A percentile compares a stretch with the other conserved stretches of the same genome.
Conservation (phyloP, 1,140 invertebrate genomes). For the Drosophila ananassae region DNA sequence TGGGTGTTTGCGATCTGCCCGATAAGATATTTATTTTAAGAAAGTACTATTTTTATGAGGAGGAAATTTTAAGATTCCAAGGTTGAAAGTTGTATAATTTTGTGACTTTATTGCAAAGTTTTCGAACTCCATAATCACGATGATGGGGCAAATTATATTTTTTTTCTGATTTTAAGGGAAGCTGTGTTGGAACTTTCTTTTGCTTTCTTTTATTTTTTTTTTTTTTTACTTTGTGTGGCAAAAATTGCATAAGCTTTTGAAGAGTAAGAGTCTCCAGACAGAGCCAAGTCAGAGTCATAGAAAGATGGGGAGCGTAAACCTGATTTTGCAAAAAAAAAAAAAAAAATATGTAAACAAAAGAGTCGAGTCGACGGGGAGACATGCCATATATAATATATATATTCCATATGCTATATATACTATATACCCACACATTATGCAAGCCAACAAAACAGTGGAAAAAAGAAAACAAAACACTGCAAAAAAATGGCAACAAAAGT, state of each 20-base stretch:
- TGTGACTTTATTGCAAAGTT: neutral
- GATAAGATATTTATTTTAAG: constrained; percentile 17
- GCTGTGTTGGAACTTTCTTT: constrained; percentile 53
- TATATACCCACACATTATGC: constrained; percentile 52
- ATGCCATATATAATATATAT: too few species aligned
- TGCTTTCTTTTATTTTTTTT: constrained; percentile 51
- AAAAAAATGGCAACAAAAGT: constrained; percentile 33
- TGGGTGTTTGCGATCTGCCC: constrained; percentile 77
- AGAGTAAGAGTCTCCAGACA: constrained; percentile 11
- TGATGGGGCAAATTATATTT: constrained; percentile 2
- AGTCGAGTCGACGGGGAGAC: constrained; percentile 16
- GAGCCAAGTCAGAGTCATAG: constrained; percentile 4
- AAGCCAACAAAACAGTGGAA: constrained; percentile 47
- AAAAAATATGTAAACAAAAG: constrained; percentile 59
- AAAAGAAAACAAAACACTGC: constrained; percentile 29
- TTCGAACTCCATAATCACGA: too few species aligned
- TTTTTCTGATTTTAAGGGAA: constrained; percentile 8
- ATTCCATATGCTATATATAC: too few species aligned
- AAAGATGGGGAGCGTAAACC: constrained; percentile 37
- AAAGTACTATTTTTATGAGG: too few species aligned
- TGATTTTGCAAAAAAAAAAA: constrained; percentile 64
- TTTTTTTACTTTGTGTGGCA: constrained; percentile 54
- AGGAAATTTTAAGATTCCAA: too few species aligned
- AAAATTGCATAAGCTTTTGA: constrained; percentile 67
- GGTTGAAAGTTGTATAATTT: too few species aligned